A percentile compares a stretch with the other conserved stretches of the same genome.
These are phyloP conservation scores for Portunus trituberculatus DNA, from an alignment of 1,140 invertebrate species.

Conservation along the genomic window DNA sequence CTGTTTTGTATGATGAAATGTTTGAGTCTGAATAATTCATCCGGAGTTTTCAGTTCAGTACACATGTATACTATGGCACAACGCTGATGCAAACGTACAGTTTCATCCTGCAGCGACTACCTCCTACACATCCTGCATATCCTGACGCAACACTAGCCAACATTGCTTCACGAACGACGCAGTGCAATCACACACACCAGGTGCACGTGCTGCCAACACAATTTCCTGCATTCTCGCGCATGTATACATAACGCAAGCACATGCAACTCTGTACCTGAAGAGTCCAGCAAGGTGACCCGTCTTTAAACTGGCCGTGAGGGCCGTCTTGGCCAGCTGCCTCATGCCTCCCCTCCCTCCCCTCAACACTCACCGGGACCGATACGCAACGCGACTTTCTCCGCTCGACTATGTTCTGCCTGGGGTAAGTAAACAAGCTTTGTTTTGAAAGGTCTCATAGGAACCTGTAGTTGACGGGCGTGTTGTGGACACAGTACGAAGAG, in stretches of 20 bases:
- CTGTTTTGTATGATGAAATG: not conserved
- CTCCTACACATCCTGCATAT: too few species aligned
- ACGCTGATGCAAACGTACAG: too few species aligned
- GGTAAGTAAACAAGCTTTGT: not conserved
- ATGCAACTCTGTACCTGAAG: not conserved
- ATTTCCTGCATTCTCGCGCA: not conserved
- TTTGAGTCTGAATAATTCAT: too few species aligned
- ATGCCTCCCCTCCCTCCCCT: not conserved
- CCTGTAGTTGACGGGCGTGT: not conserved
- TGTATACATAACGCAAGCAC: not conserved
- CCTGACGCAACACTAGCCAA: too few species aligned
- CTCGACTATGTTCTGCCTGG: not conserved
- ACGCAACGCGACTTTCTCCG: not conserved
- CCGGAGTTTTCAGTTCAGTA: not conserved
- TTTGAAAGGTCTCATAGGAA: not conserved
- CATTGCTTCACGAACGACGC: too few species aligned
- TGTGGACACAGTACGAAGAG: too few species aligned
- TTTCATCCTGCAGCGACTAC: too few species aligned
- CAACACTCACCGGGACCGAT: not conserved
- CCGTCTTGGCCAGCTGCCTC: not conserved
- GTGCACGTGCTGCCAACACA: not conserved
- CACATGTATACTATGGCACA: not conserved
- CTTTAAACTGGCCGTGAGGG: not conserved
- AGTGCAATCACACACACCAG: too few species aligned
- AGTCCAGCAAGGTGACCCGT: not conserved